Percentiles rank a stretch among this genome's conserved stretches.
Conservation (phyloP, 2,888 invertebrate genomes). For the Tuta absoluta region DNA sequence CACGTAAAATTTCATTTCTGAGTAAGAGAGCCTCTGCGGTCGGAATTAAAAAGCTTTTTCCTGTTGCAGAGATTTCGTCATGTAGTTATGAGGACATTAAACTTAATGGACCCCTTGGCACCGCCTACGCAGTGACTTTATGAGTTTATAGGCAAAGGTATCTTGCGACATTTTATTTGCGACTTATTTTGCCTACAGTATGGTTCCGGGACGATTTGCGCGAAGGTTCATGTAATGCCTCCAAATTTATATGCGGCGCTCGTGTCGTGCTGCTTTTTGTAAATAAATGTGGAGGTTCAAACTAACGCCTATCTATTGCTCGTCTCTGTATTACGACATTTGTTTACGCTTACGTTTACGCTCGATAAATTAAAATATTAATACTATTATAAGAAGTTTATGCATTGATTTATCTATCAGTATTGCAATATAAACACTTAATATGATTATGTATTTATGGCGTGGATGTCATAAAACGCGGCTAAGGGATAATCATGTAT, state of each 20-base stretch:
- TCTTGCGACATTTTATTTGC: conserved; percentile 57
- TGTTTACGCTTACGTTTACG: conserved; percentile 9
- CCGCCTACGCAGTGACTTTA: conserved; percentile 61
- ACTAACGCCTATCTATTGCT: conserved; percentile 24
- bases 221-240: conserved; percentile 26
- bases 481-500: too few species aligned
- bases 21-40: conserved; percentile 47
- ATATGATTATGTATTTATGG: too few species aligned
- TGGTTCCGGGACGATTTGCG: conserved; percentile 30
- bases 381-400: too few species aligned
- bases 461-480: too few species aligned
- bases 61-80: conserved; percentile 68
- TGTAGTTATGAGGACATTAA: conserved; percentile 71
- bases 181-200: conserved; percentile 51
- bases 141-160: conserved; percentile 60
- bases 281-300: conserved; percentile 5
- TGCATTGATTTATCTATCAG: too few species aligned
- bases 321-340: conserved; percentile 11
- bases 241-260: conserved; percentile 24
- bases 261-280: conserved; percentile 25
- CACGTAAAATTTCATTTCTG: conserved; percentile 31
- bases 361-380: neutral
- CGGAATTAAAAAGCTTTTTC: conserved; percentile 70
- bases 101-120: conserved; percentile 68
- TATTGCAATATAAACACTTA: too few species aligned